Conservation (phyloP, 1,140 invertebrate genomes). For the Chironomus striatipennis region DNA sequence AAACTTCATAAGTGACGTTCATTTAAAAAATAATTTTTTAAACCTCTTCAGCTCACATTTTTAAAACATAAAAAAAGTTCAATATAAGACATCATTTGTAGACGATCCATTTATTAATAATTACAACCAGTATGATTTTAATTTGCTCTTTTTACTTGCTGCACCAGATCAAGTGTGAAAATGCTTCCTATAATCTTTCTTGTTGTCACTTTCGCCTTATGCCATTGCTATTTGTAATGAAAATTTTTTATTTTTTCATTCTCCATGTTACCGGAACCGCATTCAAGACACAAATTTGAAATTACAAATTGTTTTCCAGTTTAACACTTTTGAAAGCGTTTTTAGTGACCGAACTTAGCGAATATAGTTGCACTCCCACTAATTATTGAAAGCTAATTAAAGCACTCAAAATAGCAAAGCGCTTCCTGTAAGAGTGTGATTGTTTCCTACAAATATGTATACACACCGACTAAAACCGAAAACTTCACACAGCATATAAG, state of each 20-base stretch:
- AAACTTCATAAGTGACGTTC: no score
- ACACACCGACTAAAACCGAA: no score
- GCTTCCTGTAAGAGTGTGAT: background rate
- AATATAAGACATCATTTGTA: no score
- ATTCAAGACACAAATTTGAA: background rate
- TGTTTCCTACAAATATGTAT: no score
- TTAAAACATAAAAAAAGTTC: no score
- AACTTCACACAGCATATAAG: no score
- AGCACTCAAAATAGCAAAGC: background rate
- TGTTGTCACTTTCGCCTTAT: background rate
- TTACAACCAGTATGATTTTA: no score
- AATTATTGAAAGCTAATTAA: slow-evolving; percentile 4
- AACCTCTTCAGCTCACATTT: no score
- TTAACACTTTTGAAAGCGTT: background rate
- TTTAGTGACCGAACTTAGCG: background rate
- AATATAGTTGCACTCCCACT: background rate
- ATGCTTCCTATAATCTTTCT: background rate
- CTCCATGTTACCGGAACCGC: background rate
- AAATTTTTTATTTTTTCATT: no score
- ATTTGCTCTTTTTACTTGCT: background rate
- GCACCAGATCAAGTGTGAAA: background rate
- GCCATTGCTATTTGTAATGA: background rate
- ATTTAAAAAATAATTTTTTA: no score
- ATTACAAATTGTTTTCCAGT: background rate
- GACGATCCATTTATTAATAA: no score